Conservation (phyloP, 2,888 invertebrate species). For the Gandaritis pyraliata region DNA sequence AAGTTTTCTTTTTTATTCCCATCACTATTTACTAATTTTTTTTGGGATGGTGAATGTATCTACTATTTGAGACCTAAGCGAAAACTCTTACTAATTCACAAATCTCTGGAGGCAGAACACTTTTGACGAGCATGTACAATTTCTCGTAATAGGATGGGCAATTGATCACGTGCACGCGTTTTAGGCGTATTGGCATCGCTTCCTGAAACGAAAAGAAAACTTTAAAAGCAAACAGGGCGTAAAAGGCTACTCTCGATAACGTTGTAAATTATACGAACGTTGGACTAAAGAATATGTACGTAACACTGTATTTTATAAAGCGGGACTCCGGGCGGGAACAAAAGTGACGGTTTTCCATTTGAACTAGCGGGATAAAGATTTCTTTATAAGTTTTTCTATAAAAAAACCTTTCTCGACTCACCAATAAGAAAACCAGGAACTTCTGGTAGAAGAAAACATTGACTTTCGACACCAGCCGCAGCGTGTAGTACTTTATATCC, state of each 20-base stretch:
- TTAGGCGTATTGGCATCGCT: slow-evolving; percentile 70
- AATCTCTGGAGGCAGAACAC: slow-evolving; percentile 63
- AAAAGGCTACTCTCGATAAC: no score
- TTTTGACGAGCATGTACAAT: slow-evolving; percentile 66
- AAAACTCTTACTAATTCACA: slow-evolving; percentile 61
- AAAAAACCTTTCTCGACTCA: slow-evolving; percentile 52
- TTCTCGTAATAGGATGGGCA: slow-evolving; percentile 71
- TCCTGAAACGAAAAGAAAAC: slow-evolving; percentile 57
- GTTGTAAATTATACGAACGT: no score
- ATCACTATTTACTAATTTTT: no score
- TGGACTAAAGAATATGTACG: no score
- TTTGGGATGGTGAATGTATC: no score
- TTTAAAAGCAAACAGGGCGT: no score
- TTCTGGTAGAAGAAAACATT: slow-evolving; percentile 71
- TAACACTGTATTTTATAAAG: no score
- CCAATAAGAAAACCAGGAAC: slow-evolving; percentile 65
- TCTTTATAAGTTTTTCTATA: no score
- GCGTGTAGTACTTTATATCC: slow-evolving; percentile 62
- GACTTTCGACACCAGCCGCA: slow-evolving; percentile 63
- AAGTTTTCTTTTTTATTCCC: no score
- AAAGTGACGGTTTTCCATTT: neutral
- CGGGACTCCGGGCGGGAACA: no score
- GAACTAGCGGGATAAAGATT: no score
- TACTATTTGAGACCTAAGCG: no score
- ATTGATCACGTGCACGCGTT: slow-evolving; percentile 66